Evolutionary conservation across 2,113 vertebrate genomes (phyloP), one percentile per base, ranked within the genome.

Genomic region (Apaloderma vittatum): DNA sequence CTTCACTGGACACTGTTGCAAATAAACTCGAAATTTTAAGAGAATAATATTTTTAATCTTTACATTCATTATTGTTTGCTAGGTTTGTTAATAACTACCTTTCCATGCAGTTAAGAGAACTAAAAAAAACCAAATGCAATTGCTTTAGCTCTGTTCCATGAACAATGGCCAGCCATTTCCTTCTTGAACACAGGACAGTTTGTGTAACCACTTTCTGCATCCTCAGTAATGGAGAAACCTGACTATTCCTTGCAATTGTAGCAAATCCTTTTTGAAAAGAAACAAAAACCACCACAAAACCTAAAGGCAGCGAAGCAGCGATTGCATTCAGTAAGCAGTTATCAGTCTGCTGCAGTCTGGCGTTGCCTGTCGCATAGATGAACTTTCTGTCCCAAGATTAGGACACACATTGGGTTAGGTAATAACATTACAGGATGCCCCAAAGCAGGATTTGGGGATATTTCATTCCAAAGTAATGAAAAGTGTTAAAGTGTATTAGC

Each of bases 381-480:
- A 27, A 37, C 14, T 40, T 88, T 88, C 36, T 61, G 8, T 57
- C n/a, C 3, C 6, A 88, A 61, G 26, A 57, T 76, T 61, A 70
- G 30, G 40, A 55, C 12, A 49, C 23, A 18, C 3, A 5, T 52
- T 45, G 21, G 7, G 5, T 9, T 54, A 20, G 6, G 3, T 20
- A 76, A 29, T 8, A 51, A 61, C 1, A 2, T 15, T 58, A 36
- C 30, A 40, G 10, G 20, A 18, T 9, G 2, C 4, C 4, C 1
- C 15, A 81, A 49, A 61, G 20, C 3, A 67, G n/a, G 13, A 21
- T 70, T 9, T 58, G 14, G n/a, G 21, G 29, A 57, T 3, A 24
- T 57, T 67, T 67, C 21, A 52, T 73, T 86, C 40, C 48, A 32
- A 81, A 90, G 15, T 32, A 62, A 36, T 37, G 19, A 45, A 80